These are phyloP conservation scores for Metopia argyrocephala DNA, from an alignment of 2,888 invertebrate species.

Conservation along the genomic window DNA sequence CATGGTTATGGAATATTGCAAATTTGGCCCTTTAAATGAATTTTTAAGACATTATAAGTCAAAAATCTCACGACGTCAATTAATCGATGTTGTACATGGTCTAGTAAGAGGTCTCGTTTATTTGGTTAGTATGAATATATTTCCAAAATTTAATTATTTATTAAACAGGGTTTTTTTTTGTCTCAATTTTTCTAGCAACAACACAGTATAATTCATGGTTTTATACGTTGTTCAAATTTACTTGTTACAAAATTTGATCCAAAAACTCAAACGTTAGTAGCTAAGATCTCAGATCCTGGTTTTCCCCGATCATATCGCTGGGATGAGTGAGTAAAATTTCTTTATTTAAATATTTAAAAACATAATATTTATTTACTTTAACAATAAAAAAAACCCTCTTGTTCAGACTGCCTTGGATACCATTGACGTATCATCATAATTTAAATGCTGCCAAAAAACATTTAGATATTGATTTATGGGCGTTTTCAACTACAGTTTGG, in stretches of 20 bases:
- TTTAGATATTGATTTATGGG: slow-evolving; percentile 91
- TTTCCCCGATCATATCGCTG: slow-evolving; percentile 82
- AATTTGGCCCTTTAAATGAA: slow-evolving; percentile 87
- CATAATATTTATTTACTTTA: background rate
- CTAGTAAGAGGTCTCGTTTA: slow-evolving; percentile 92
- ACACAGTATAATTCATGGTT: slow-evolving; percentile 89
- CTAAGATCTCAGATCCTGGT: slow-evolving; percentile 92
- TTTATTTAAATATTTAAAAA: background rate
- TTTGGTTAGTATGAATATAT: slow-evolving; percentile 81
- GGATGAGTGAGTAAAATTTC: slow-evolving; percentile 81
- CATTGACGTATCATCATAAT: slow-evolving; percentile 88
- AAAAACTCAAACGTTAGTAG: slow-evolving; percentile 82
- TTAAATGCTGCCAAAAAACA: slow-evolving; percentile 83
- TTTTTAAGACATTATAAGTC: slow-evolving; percentile 78
- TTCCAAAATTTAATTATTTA: no score
- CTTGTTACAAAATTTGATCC: slow-evolving; percentile 87
- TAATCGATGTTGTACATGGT: slow-evolving; percentile 89
- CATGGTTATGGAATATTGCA: slow-evolving; percentile 89
- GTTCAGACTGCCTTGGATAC: slow-evolving; percentile 91
- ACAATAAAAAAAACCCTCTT: no score
- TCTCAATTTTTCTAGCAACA: slow-evolving; percentile 85
- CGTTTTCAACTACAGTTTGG: slow-evolving; percentile 94
- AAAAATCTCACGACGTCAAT: slow-evolving; percentile 83
- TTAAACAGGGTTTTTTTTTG: no score
- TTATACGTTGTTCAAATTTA: slow-evolving; percentile 89